A percentile compares a stretch with the other conserved stretches of the same genome.
Evolutionary conservation across 2,797 vertebrate species (phyloP).

Genomic region (Hippopotamyrus pictus): DNA sequence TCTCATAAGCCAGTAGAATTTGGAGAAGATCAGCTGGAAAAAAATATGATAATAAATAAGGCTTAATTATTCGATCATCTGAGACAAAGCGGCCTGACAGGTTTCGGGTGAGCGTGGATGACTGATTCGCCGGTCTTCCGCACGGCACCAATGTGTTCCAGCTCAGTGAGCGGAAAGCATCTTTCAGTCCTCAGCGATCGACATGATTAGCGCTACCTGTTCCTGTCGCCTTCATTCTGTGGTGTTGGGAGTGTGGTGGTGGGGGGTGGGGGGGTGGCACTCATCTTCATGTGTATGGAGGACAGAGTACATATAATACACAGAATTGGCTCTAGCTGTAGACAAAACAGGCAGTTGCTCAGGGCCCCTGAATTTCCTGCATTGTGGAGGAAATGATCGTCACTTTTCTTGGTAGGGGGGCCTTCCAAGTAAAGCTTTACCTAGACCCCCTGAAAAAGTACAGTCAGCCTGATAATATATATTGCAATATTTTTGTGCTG

Average conservation of each 20-base stretch:
- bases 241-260: neutral
- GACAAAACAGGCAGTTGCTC: neutral
- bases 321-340: neutral
- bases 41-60: neutral
- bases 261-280: neutral
- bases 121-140: neutral
- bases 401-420: neutral
- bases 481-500: neutral
- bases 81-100: neutral
- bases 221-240: neutral
- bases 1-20: neutral
- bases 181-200: neutral
- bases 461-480: neutral
- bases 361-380: neutral
- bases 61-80: neutral
- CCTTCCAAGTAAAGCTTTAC: neutral
- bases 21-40: neutral
- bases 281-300: neutral
- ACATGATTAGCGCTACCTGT: conserved; percentile 9
- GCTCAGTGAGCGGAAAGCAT: neutral
- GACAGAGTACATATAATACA: neutral
- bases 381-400: neutral
- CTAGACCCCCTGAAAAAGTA: neutral
- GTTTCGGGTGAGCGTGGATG: neutral
- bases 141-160: neutral